Conservation (phyloP, 2,797 vertebrate species). For the Australoheros facetus region DNA sequence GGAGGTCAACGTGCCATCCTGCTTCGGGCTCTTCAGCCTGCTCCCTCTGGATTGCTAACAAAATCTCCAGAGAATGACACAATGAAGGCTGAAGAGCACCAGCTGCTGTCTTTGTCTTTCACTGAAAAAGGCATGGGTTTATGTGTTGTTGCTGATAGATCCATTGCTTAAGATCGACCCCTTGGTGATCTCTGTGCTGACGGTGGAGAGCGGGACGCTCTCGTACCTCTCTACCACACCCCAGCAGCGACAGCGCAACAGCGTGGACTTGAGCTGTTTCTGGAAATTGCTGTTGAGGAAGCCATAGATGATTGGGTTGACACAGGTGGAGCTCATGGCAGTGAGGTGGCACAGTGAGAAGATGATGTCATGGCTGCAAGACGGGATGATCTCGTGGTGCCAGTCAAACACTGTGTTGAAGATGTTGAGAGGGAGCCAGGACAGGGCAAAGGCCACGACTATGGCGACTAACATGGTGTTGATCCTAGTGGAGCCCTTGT, state of each 20-base stretch:
- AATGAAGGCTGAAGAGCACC: conserved; percentile 25
- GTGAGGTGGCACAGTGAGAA: conserved; percentile 87
- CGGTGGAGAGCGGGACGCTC: conserved; percentile 85
- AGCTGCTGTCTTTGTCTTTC: conserved; percentile 13
- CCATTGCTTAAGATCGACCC: conserved; percentile 83
- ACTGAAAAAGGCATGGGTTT: conserved; percentile 34
- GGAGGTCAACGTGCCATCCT: conserved; percentile 25
- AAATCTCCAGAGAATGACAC: conserved; percentile 37
- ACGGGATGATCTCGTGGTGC: conserved; percentile 81
- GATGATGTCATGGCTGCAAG: conserved; percentile 82
- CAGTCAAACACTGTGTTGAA: conserved; percentile 89
- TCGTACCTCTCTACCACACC: conserved; percentile 80
- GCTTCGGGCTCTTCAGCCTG: conserved; percentile 20
- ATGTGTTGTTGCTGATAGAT: conserved; percentile 71
- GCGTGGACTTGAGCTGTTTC: conserved; percentile 83
- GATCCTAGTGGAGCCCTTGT: conserved; percentile 79
- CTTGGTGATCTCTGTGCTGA: conserved; percentile 88
- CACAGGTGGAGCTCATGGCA: conserved; percentile 86
- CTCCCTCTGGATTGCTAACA: conserved; percentile 31
- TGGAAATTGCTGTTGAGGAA: conserved; percentile 90
- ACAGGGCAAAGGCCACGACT: conserved; percentile 82
- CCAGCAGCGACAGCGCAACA: conserved; percentile 84
- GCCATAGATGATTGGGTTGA: conserved; percentile 89
- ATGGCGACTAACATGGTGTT: conserved; percentile 85
- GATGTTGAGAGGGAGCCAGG: conserved; percentile 86